Percentiles rank a stretch among this genome's conserved stretches.
Evolutionary conservation across 2,888 invertebrate species (phyloP).

Genomic region (Fragum whitleyi): DNA sequence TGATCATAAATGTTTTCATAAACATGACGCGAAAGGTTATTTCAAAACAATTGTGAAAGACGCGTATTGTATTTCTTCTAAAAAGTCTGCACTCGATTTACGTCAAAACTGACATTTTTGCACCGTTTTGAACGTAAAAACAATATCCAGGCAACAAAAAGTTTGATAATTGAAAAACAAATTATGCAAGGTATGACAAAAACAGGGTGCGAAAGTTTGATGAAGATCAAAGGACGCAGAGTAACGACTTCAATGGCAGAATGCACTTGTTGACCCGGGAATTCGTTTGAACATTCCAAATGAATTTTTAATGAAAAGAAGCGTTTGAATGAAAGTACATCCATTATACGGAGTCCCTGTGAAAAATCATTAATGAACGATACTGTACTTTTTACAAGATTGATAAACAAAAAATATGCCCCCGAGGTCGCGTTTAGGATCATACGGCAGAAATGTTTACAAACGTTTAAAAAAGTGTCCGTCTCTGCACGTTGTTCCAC

Average conservation of each 20-base stretch:
- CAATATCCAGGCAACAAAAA: conserved; percentile 13
- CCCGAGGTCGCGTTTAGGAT: no score
- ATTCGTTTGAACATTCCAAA: conserved; percentile 25
- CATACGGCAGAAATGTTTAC: no score
- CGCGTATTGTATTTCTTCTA: background rate
- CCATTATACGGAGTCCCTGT: conserved; percentile 3
- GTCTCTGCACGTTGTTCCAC: no score
- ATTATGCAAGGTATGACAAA: conserved; percentile 18
- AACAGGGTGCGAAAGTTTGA: conserved; percentile 18
- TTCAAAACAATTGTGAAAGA: background rate
- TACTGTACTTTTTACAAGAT: background rate
- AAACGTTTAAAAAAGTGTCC: no score
- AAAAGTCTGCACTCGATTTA: background rate
- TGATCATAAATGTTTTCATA: background rate
- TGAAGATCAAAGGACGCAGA: conserved; percentile 16
- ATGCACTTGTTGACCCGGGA: conserved; percentile 13
- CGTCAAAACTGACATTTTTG: background rate
- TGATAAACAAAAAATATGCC: no score
- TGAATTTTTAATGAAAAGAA: conserved; percentile 27
- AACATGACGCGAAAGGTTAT: background rate
- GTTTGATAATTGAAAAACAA: background rate
- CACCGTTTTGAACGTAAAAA: conserved; percentile 5
- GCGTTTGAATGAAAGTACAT: conserved; percentile 28
- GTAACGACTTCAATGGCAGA: conserved; percentile 21
- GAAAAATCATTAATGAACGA: conserved; percentile 23